A percentile compares a stretch with the other conserved stretches of the same genome.
Evolutionary conservation across 2,888 invertebrate genomes (phyloP).

Genomic region (Hypomecis punctinalis): DNA sequence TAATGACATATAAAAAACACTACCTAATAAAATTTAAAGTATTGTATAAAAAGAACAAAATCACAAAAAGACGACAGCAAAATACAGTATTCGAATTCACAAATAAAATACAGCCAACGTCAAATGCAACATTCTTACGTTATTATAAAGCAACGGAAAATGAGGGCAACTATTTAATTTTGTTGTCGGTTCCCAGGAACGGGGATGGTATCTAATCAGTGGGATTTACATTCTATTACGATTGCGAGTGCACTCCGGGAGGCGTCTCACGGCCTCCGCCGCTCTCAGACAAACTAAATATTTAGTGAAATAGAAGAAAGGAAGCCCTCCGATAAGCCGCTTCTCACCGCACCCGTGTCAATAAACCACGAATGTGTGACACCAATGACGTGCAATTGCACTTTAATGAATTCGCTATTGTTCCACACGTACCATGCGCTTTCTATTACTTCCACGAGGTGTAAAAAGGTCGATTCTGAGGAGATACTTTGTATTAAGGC

Average conservation of each 20-base stretch:
- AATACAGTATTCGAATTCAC: slow-evolving; percentile 26
- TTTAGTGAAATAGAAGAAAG: slow-evolving; percentile 73
- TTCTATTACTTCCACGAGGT: slow-evolving; percentile 1
- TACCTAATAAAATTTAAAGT: no score
- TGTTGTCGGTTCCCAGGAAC: slow-evolving; percentile 74
- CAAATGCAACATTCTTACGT: neutral
- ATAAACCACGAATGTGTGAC: slow-evolving; percentile 15
- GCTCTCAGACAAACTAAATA: slow-evolving; percentile 77
- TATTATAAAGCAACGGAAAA: slow-evolving; percentile 54
- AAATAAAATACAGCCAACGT: slow-evolving; percentile 6
- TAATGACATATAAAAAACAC: no score
- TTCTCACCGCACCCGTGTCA: slow-evolving; percentile 56
- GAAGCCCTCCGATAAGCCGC: slow-evolving; percentile 73
- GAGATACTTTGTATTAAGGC: slow-evolving; percentile 5
- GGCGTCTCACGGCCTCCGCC: slow-evolving; percentile 56
- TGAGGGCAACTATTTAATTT: slow-evolving; percentile 59
- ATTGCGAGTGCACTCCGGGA: slow-evolving; percentile 65
- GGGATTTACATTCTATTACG: slow-evolving; percentile 73
- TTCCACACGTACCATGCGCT: neutral
- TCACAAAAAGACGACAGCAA: neutral
- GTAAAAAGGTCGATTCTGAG: slow-evolving; percentile 15
- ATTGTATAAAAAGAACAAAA: no score
- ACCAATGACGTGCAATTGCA: slow-evolving; percentile 18
- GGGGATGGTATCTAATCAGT: slow-evolving; percentile 78
- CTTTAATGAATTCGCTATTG: slow-evolving; percentile 17